phyloP scores from a whole-genome alignment of 2,797 vertebrate species.

The Schizothorax lantsangensis region DNA sequence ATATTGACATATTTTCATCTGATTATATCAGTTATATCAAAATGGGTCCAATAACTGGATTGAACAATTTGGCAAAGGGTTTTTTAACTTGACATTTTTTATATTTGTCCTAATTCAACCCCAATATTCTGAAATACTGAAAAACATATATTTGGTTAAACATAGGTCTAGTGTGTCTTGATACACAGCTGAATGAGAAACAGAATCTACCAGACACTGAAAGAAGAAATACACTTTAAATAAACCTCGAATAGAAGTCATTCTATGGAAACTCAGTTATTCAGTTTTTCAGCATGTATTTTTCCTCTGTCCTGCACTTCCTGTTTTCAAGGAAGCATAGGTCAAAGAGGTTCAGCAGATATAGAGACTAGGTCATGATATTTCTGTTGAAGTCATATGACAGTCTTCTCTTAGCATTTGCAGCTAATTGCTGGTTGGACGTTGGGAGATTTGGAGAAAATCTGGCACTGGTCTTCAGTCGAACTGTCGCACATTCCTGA shows the following conservation, averaged over 20 bases:
- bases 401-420: conserved; percentile 74
- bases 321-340: conserved; percentile 21
- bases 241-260: conserved; percentile 22
- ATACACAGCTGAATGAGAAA: conserved; percentile 33
- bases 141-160: conserved; percentile 26
- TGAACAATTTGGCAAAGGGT: neutral
- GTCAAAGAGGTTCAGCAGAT: conserved; percentile 1
- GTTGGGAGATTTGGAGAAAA: conserved; percentile 74
- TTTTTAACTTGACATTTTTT: neutral
- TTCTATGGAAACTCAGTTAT: conserved; percentile 8
- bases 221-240: conserved; percentile 37
- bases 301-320: conserved; percentile 20
- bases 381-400: conserved; percentile 79
- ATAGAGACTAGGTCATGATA: conserved; percentile 63
- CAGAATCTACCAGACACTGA: conserved; percentile 27
- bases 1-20: neutral
- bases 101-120: conserved; percentile 8
- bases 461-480: conserved; percentile 64
- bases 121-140: neutral
- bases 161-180: neutral
- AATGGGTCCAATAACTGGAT: neutral
- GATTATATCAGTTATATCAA: neutral
- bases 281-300: neutral
- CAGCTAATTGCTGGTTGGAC: conserved; percentile 71
- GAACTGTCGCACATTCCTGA: conserved; percentile 68